Percentiles rank a stretch among this genome's conserved stretches.
These are phyloP conservation scores for Allenopithecus nigroviridis DNA, from an alignment of 2,797 vertebrate species.

Conservation along the genomic window DNA sequence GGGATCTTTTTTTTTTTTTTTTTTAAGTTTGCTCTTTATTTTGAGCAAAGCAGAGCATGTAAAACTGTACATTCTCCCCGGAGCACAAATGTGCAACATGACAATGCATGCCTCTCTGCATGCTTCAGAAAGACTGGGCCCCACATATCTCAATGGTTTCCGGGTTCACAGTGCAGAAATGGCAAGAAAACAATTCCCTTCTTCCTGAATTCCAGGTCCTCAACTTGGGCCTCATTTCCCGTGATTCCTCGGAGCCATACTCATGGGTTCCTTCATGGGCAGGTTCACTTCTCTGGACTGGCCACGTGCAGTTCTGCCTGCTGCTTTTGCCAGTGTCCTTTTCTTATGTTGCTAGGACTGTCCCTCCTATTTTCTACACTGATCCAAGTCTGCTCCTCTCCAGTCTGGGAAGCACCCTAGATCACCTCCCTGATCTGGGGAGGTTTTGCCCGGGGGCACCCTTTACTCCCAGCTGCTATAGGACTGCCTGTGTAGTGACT, in stretches of 20 bases:
- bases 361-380: not conserved
- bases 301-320: not conserved
- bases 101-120: not conserved
- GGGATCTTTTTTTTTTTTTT: not conserved
- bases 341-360: not conserved
- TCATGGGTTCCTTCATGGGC: too few species aligned
- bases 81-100: not conserved
- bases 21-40: constrained; percentile 39
- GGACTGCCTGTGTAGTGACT: not conserved
- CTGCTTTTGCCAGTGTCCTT: not conserved
- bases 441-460: not conserved
- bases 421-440: not conserved
- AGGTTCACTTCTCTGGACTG: not conserved
- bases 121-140: not conserved
- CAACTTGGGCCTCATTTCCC: not conserved
- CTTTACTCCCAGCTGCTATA: not conserved
- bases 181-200: not conserved
- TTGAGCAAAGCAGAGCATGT: constrained; percentile 38
- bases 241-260: not conserved
- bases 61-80: constrained; percentile 20
- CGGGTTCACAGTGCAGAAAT: not conserved
- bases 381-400: not conserved
- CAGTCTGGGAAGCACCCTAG: not conserved
- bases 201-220: not conserved
- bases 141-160: not conserved